Base-by-base conservation (phyloP, 2,113 vertebrate species). In the Pelecanus crispus region DNA sequence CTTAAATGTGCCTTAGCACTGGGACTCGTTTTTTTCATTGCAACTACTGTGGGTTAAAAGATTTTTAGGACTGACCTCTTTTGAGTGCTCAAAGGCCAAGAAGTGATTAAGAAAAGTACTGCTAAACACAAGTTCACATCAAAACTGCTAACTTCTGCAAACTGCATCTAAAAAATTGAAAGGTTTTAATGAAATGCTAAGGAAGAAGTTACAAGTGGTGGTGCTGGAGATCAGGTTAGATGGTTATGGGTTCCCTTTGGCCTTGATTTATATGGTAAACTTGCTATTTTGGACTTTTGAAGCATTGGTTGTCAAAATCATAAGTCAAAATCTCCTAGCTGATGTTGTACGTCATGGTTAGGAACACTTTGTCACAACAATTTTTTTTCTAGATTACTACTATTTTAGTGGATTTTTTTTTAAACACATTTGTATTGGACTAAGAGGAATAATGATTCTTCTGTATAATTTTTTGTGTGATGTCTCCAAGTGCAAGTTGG, bases 211-310 rank as follows among this genome's bases (percentile, higher is more conserved):
- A 24, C 10, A 82, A 13, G 7, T 45, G 4, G 10, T 68, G 18
- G 17, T 78, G n/a, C 18, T 68, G 24, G 55, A 72, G 20, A 8
- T 45, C 3, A 44, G 15, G 17, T 68, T 62, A 40, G 25, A 13
- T 91, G 7, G n/a, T 53, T 91, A 21, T n/a, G 19, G 28, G 14
- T 81, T 92, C 21, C 13, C 14, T 84, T 81, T 86, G 49, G 26
- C 32, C 34, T 85, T 70, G 49, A 55, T 47, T 59, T 92, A 3
- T 61, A 8, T 31, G 17, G n/a, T 73, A 32, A 66, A 66, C 7
- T 56, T 89, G 26, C 5, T 65, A 0, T 1, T 89, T 88, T 81
- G 6, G 36, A 24, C 11, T 70, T 81, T 4, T 0, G 2, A 81
- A 89, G n/a, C 14, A 4, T 49, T 58, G 26, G 4, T 20, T 70